These are phyloP conservation scores for Latrodectus geometricus DNA, from an alignment of 1,140 invertebrate species.

Conservation along the genomic window DNA sequence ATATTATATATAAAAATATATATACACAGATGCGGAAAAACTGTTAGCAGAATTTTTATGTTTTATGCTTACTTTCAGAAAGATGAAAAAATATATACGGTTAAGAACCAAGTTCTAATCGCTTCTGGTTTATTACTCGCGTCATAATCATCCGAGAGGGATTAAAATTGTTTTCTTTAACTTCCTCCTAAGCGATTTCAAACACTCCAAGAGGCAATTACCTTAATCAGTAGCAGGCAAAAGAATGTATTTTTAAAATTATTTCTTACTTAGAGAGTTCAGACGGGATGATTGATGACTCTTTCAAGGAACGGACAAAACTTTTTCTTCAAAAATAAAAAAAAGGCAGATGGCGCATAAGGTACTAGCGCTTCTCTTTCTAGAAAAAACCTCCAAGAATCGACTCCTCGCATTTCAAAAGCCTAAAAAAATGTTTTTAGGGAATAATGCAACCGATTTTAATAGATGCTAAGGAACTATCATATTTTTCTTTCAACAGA, in stretches of 20 bases:
- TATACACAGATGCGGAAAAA: neutral
- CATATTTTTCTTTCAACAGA: too few species aligned
- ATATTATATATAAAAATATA: neutral
- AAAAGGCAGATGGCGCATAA: slow-evolving; percentile 45
- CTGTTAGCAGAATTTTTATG: slow-evolving; percentile 6
- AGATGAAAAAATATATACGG: slow-evolving; percentile 16
- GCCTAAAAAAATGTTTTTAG: slow-evolving; percentile 17
- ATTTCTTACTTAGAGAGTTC: slow-evolving; percentile 51
- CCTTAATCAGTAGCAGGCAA: slow-evolving; percentile 43
- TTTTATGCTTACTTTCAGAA: neutral
- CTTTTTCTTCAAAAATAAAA: neutral
- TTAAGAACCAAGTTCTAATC: slow-evolving; percentile 29
- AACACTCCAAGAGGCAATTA: slow-evolving; percentile 40
- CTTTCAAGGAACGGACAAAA: neutral
- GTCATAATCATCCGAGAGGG: slow-evolving; percentile 21
- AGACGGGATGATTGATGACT: slow-evolving; percentile 51
- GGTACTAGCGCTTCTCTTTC: neutral
- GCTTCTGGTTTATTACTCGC: slow-evolving; percentile 45
- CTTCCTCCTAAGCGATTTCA: neutral
- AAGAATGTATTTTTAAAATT: slow-evolving; percentile 57
- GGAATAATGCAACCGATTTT: neutral
- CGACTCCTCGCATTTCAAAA: slow-evolving; percentile 54
- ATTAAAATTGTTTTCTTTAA: slow-evolving; percentile 41
- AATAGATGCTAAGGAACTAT: too few species aligned
- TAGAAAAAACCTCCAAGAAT: slow-evolving; percentile 13